phyloP scores from a whole-genome alignment of 1,140 invertebrate species.

The Ceratina australensis region DNA sequence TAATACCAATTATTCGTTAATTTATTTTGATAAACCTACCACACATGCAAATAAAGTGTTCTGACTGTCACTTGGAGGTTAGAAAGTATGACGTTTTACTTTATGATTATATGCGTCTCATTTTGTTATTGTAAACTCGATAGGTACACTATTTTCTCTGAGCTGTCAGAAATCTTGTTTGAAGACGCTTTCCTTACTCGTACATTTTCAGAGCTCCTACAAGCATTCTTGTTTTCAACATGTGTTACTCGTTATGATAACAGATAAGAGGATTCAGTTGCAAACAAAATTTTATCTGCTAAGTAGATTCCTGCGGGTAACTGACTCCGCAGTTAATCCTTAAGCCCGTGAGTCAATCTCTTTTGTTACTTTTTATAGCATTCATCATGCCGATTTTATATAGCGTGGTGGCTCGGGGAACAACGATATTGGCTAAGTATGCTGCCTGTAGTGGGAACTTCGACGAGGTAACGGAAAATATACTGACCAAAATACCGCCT shows the following conservation, averaged over 20 bases:
- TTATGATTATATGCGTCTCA: neutral
- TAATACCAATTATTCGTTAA: neutral
- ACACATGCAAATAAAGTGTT: neutral
- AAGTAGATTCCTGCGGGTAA: neutral
- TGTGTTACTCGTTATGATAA: slow-evolving; percentile 14
- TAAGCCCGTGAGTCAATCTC: neutral
- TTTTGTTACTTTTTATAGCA: slow-evolving; percentile 50
- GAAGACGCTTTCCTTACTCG: neutral
- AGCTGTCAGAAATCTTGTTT: no score
- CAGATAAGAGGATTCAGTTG: slow-evolving; percentile 35
- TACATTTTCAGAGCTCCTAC: neutral
- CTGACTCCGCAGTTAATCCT: neutral
- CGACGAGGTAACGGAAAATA: slow-evolving; percentile 95
- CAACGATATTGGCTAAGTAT: slow-evolving; percentile 92
- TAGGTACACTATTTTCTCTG: no score
- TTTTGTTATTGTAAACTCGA: no score
- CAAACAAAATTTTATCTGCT: neutral
- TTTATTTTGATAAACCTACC: neutral
- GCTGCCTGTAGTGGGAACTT: slow-evolving; percentile 96
- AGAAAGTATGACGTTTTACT: slow-evolving; percentile 18
- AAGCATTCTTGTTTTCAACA: slow-evolving; percentile 3
- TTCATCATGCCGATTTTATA: slow-evolving; percentile 91
- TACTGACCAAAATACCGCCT: slow-evolving; percentile 90
- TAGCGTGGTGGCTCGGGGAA: slow-evolving; percentile 92
- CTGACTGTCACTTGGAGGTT: slow-evolving; percentile 21